These are phyloP conservation scores for Drosophila rhopaloa DNA, from an alignment of 1,140 invertebrate genomes.

Conservation along the genomic window DNA sequence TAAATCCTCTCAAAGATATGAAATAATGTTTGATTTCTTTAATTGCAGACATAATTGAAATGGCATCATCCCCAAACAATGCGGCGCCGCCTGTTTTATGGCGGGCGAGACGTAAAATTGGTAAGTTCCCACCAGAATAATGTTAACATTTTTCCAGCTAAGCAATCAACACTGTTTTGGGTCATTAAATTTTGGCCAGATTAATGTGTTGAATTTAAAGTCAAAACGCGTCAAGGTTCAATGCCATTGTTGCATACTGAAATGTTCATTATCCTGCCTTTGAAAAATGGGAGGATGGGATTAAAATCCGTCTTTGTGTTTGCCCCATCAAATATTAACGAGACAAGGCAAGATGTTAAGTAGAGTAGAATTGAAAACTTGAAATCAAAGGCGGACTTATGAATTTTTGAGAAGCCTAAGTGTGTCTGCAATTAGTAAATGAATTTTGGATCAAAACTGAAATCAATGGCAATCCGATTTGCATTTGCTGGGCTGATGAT, in stretches of 20 bases:
- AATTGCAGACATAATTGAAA: slow-evolving; percentile 70
- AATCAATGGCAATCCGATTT: slow-evolving; percentile 33
- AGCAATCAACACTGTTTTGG: slow-evolving; percentile 21
- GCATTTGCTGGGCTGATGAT: slow-evolving; percentile 7
- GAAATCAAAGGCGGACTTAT: not conserved
- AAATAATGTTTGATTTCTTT: slow-evolving; percentile 14
- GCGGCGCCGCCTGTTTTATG: slow-evolving; percentile 91
- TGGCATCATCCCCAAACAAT: slow-evolving; percentile 89
- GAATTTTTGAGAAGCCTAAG: slow-evolving; percentile 8
- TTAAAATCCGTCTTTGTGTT: slow-evolving; percentile 11
- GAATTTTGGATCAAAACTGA: not conserved
- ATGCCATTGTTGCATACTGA: slow-evolving; percentile 39
- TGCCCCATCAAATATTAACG: slow-evolving; percentile 62
- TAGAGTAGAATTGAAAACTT: slow-evolving; percentile 11
- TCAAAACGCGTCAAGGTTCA: slow-evolving; percentile 12
- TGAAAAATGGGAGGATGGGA: slow-evolving; percentile 14
- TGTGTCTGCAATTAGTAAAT: slow-evolving; percentile 1
- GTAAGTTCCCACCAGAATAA: slow-evolving; percentile 85
- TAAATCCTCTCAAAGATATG: slow-evolving; percentile 19
- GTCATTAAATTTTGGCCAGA: slow-evolving; percentile 30
- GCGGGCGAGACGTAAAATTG: slow-evolving; percentile 90
- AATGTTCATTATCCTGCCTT: slow-evolving; percentile 54
- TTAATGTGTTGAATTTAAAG: slow-evolving; percentile 23
- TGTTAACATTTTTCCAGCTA: slow-evolving; percentile 3
- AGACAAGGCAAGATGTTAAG: slow-evolving; percentile 28